Base-by-base conservation (phyloP, 2,888 invertebrate species). In the Coenonympha arcania region DNA sequence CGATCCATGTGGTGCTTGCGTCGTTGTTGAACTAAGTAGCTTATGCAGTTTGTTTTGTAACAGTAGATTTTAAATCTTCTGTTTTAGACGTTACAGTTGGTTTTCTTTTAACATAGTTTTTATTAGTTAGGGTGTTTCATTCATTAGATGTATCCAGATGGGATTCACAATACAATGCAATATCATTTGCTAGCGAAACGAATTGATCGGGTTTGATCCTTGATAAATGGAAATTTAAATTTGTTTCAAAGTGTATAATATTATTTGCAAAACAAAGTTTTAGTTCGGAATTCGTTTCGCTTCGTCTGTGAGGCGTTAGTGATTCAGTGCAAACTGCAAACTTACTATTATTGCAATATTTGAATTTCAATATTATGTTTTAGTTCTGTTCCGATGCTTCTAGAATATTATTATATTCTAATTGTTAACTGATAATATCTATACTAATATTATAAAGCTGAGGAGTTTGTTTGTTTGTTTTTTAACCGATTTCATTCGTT, bases 161-260 rank as follows among this genome's bases (percentile, higher is more conserved):
- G 68, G 66, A 65, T 63, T 69, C 64, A 64, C 65, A 69, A 67
- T 66, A 75, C 76, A 77, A 78, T 76, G 71, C 71, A 67, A 74
- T 76, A 73, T 75, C 73, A 76, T 77, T 76, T 69, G 76, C 66
- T 63, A 64, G 73, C 68, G 76, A 63, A 69, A 63, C 75, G 68
- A 78, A 79, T 66, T 61, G 56, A 74, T 75, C 76, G 67, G 68
- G 76, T 79, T 77, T 75, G 69, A 71, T 74, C 64, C 69, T 64
- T 73, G 75, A 77, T 74, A 75, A 77, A 80, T 77, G 70, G 64
- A 71, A 73, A 76, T 79, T 76, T 73, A 71, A 76, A 78, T 74
- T 75, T 73, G 73, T 70, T 72, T 66, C 62, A 64, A 66, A 67
- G 62, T 67, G 68, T 73, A 58, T 73, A n/a, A n/a, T n/a, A n/a